Conservation (phyloP, 2,797 vertebrate species). For the Coranthus polyacanthus region DNA sequence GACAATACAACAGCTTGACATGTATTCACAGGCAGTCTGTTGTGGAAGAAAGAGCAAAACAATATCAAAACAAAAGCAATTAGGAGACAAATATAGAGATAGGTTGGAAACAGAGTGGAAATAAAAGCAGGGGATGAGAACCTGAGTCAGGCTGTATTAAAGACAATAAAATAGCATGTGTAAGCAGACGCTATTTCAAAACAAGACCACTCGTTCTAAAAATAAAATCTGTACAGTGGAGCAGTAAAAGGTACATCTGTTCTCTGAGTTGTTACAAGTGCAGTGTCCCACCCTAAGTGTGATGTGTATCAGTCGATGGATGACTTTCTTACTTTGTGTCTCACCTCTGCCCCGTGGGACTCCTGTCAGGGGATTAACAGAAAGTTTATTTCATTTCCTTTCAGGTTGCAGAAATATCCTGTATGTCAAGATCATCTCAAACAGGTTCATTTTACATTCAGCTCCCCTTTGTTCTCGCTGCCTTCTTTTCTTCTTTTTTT, state of each 20-base stretch:
- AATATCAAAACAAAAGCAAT: constrained; percentile 58
- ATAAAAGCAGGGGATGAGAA: constrained; percentile 25
- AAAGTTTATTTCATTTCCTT: constrained; percentile 28
- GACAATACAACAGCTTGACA: constrained; percentile 19
- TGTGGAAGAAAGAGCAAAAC: constrained; percentile 36
- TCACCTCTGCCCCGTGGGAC: constrained; percentile 22
- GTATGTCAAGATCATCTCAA: constrained; percentile 34
- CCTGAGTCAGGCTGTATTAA: constrained; percentile 9
- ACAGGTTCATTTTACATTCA: constrained; percentile 5
- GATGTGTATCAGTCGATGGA: constrained; percentile 25
- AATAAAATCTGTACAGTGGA: constrained; percentile 40
- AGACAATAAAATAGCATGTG: constrained; percentile 40
- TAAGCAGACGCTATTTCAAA: constrained; percentile 63
- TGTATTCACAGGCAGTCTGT: constrained; percentile 28
- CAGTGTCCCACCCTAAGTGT: constrained; percentile 10
- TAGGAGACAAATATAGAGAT: constrained; percentile 48
- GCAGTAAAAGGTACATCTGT: constrained; percentile 30
- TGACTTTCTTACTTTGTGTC: constrained; percentile 26
- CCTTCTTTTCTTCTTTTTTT: constrained; percentile 18
- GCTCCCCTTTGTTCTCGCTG: constrained; percentile 1
- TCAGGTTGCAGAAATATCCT: constrained; percentile 18
- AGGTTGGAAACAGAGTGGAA: not conserved
- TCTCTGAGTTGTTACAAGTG: constrained; percentile 18
- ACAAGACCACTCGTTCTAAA: constrained; percentile 52
- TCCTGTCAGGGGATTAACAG: constrained; percentile 31